Evolutionary conservation across 2,113 vertebrate species (phyloP), one percentile per base, ranked within the genome.

Genomic region (Phycodurus eques): DNA sequence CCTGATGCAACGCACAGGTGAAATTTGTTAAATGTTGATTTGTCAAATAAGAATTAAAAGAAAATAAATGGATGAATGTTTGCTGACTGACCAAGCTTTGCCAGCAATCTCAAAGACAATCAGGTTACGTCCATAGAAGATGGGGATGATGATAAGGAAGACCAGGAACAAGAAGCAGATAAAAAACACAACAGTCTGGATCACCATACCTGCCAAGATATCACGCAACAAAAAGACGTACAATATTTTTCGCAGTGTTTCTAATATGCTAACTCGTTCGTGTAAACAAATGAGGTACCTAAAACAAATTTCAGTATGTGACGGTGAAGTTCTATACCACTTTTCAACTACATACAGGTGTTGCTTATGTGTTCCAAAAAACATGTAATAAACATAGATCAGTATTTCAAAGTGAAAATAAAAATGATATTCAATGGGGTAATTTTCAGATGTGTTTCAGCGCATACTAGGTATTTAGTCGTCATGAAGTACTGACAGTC

Each of bases 111-210:
- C 80, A 27, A 98, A 94, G 42, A 95, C 85, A 1, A 92, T 68
- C 0, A 90, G 76, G 77, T 93, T 92, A 0, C 87, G 91, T 49
- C 95, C 93, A 0, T 93, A 72, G 39, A 95, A 90, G 15, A 97
- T 44, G 0, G 96, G 96, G 67, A 97, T 88, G 57, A 96, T 77
- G 2, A 98, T 68, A 10, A 97, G 54, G 86, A 98, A 97, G 17
- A 96, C 85, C 35, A 97, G 88, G 3, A 79, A 87, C 54, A 91
- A 43, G 0, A 86, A 91, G 68, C 93, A 95, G 81, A 95, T 85
- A 89, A 96, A 97, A 86, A 96, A 95, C 71, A 96, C 89, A 1
- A 95, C 31, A 5, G 95, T 94, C 87, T 98, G 95, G 53, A 95
- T 88, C 22, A 93, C 85, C 75, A 98, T 92, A 20, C 94, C 96